These are phyloP conservation scores for Chinchilla lanigera DNA, from an alignment of 2,113 vertebrate genomes.

Conservation along the genomic window DNA sequence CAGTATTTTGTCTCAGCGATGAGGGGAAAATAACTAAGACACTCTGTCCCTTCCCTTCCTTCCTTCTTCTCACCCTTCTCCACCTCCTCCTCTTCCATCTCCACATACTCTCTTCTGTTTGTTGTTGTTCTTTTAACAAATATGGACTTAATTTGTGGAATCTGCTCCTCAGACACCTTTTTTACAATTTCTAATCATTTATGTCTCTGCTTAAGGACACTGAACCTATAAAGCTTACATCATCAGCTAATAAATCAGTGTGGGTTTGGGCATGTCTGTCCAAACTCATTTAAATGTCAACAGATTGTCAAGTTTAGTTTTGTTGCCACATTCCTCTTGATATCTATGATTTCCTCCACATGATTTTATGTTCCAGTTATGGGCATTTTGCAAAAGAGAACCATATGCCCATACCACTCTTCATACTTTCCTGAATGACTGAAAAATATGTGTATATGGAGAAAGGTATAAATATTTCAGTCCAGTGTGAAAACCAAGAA, in stretches of 20 bases:
- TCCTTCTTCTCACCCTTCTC: not conserved
- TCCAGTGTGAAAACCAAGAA: not conserved
- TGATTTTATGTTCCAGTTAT: not conserved
- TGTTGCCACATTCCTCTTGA: not conserved
- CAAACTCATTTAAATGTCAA: not conserved
- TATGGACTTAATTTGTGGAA: not conserved
- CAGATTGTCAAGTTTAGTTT: not conserved
- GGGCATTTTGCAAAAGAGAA: not conserved
- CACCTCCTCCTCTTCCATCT: not conserved
- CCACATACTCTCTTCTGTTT: not conserved
- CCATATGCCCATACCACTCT: not conserved
- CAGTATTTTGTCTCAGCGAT: not conserved
- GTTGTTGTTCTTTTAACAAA: not conserved
- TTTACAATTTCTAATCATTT: not conserved
- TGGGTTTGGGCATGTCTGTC: not conserved
- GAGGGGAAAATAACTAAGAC: not conserved
- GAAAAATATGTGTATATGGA: not conserved
- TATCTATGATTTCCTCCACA: not conserved
- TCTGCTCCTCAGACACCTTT: too few relatives aligned
- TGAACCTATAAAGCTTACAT: not conserved
- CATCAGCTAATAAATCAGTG: not conserved
- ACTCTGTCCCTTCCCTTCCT: not conserved
- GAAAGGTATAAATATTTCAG: not conserved
- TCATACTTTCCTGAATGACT: not conserved
- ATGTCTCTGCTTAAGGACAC: not conserved